A percentile compares a stretch with the other conserved stretches of the same genome.
Conservation (phyloP, 2,888 invertebrate genomes). For the Phalera bucephala region DNA sequence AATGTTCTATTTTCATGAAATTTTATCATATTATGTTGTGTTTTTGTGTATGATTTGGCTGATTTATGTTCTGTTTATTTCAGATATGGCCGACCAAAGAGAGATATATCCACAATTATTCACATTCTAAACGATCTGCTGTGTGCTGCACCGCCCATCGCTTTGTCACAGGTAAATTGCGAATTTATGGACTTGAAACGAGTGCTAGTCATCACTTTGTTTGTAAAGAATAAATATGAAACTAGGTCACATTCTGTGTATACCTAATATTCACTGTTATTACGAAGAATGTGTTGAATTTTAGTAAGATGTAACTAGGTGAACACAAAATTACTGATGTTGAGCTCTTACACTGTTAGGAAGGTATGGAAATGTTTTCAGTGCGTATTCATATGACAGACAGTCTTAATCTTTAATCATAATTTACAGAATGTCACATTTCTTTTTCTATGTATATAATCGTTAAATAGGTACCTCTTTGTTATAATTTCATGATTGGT, state of each 20-base stretch:
- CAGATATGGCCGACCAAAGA: conserved; percentile 93
- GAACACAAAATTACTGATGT: too few species aligned
- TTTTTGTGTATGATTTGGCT: neutral
- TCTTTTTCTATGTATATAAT: too few species aligned
- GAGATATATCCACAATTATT: conserved; percentile 97
- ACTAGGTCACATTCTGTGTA: conserved; percentile 3
- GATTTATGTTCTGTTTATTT: conserved; percentile 28
- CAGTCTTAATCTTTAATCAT: too few species aligned
- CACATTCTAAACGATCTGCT: conserved; percentile 97
- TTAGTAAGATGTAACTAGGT: too few species aligned
- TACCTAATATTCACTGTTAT: conserved; percentile 3
- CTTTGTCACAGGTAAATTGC: conserved; percentile 74
- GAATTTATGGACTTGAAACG: conserved; percentile 3
- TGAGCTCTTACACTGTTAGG: too few species aligned
- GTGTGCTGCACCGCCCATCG: conserved; percentile 91
- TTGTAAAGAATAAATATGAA: neutral
- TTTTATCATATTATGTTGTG: conserved; percentile 1
- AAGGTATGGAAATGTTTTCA: too few species aligned
- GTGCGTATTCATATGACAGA: too few species aligned
- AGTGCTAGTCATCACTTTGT: neutral
- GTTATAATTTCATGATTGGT: conserved; percentile 3
- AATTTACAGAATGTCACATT: too few species aligned
- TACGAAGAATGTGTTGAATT: too few species aligned
- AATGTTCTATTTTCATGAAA: conserved; percentile 6
- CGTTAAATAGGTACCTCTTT: conserved; percentile 3